These are phyloP conservation scores for Palloptera scutellata DNA, from an alignment of 2,888 invertebrate species.

Conservation along the genomic window DNA sequence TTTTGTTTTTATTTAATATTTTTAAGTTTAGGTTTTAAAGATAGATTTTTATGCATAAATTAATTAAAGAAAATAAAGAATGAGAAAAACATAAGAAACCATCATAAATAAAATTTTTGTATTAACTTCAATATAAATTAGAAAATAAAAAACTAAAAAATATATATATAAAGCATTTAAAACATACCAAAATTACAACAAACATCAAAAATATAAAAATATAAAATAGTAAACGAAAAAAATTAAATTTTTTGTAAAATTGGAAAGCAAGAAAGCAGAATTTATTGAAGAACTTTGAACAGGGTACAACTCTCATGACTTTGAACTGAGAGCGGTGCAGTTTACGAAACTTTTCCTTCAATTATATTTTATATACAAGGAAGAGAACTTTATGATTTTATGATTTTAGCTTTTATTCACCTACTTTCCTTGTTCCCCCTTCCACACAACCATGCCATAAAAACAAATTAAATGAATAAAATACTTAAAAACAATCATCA, in stretches of 20 bases:
- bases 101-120: neutral
- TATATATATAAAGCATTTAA: neutral
- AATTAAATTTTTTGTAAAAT: constrained; percentile 6
- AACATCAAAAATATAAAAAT: constrained; percentile 28
- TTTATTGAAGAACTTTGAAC: no score
- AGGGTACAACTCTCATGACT: no score
- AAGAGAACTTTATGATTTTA: no score
- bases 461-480: constrained; percentile 22
- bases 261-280: constrained; percentile 14
- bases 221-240: constrained; percentile 20
- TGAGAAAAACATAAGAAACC: neutral
- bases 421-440: no score
- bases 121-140: neutral
- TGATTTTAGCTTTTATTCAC: no score
- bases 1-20: constrained; percentile 8
- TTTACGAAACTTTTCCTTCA: no score
- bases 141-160: neutral
- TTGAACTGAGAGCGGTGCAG: no score
- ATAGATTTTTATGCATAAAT: constrained; percentile 4
- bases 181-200: constrained; percentile 16
- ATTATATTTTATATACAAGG: no score
- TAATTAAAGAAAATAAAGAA: neutral
- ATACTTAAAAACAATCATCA: constrained; percentile 22
- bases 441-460: neutral
- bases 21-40: constrained; percentile 9